Base-by-base conservation (phyloP, 2,797 vertebrate genomes). In the Sebastolobus alascanus region DNA sequence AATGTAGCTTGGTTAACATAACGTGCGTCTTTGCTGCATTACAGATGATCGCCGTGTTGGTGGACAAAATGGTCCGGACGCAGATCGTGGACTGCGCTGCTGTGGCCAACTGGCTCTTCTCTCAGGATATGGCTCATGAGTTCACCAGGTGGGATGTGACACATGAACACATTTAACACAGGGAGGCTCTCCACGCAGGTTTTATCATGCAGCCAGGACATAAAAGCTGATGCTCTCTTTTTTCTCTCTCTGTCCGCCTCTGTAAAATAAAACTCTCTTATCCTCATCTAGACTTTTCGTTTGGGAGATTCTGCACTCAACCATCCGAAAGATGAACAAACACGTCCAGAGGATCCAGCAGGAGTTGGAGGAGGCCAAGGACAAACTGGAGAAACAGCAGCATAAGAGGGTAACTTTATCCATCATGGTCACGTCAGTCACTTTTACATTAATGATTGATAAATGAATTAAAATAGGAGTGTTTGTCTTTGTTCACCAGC, bases 101-200 rank as follows among this genome's bases (percentile, higher is more conserved):
- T 2, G 99, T 99, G 33, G 98, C 98, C 86, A 99, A 99, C 90
- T 99, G 99, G 99, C 97, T 99, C 90, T 99, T 99, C 94, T 99
- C 98, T 88, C 96, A 97, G 80, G 98, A 99, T 75, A 96, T 99
- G 84, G 97, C 97, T 61, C 98, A 97, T 56, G 98, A 99, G 93
- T 99, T 99, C 90, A 98, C 97, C 76, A 98, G 98, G 99, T 99
- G 27, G 13, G 68, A 35, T 8, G 2, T 12, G 91, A 90, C 27
- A 18, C n/a, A 7, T 7, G 10, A 9, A 59, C n/a, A 20, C 12
- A 33, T 58, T 64, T 63, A 35, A 58, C 35, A 20, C 5, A 35
- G 6, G 11, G 55, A 40, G 38, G 14, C 14, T 16, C 14, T 43
- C 14, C 40, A 43, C 14, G 16, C 40, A 43, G 40, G 40, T 43